Base-by-base conservation (phyloP, 2,113 vertebrate genomes). In the Rhegmatorhina hoffmannsi region DNA sequence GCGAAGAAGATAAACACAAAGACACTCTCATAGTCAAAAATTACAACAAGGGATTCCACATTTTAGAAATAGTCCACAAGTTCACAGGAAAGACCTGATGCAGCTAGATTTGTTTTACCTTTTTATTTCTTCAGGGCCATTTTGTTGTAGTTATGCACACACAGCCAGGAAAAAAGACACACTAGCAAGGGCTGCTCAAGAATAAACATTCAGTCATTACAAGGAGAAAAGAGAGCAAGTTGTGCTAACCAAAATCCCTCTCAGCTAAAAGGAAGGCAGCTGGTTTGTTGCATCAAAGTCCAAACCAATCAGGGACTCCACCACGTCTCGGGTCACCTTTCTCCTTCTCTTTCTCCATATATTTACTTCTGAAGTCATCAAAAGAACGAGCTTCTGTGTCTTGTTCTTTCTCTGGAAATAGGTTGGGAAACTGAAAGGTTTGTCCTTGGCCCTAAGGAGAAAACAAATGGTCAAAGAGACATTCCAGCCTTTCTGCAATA, bases 391-490 rank as follows among this genome's bases (percentile, higher is more conserved):
- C 97, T 55, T 93, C 92, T 7, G 70, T 18, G 4, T 77, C 79
- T 73, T 40, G 38, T 64, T 97, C 97, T 96, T 97, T 98, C 95
- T 98, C 97, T 33, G 95, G 99, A 97, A 99, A 99, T 90, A 99
- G 97, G 92, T 99, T 98, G 18, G 99, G 99, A 97, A 99, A 99
- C 80, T 97, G 97, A 97, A 99, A 99, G 17, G 98, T 99, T 97
- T 99, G 99, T 92, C 98, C 98, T 40, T 98, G 97, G 9, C 98
- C 98, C 99, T 99, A 92, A 84, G 97, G 93, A 96, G 87, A 97
- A 96, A 97, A 97, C 94, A 97, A 92, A 96, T 36, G 70, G 74
- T 97, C 91, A 97, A 91, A 92, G 74, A 87, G 17, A 85, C 49
- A 94, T 89, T 93, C 56, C 85, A 96, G 79, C 85, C 83, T 52